phyloP scores from a whole-genome alignment of 2,888 invertebrate genomes.

The Aphrophora alni region DNA sequence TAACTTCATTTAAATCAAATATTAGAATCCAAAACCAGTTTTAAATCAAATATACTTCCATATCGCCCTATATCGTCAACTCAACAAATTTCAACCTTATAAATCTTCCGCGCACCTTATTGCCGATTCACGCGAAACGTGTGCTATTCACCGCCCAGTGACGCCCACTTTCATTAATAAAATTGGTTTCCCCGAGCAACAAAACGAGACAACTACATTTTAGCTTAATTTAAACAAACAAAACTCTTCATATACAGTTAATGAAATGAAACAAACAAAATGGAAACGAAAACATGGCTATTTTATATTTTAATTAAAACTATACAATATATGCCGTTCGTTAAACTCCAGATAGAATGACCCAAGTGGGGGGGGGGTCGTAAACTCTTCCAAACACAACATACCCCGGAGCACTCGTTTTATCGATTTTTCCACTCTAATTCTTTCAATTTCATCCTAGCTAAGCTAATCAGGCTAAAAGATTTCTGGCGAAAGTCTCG shows the following conservation, averaged over 20 bases:
- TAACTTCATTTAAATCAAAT: too few species aligned
- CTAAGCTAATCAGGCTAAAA: constrained; percentile 6
- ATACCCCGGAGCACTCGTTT: background rate
- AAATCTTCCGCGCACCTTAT: too few species aligned
- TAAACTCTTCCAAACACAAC: background rate
- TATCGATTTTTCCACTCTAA: background rate
- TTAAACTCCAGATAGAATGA: background rate
- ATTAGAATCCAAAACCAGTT: too few species aligned
- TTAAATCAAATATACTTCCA: too few species aligned
- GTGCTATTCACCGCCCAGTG: background rate
- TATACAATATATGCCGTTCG: background rate
- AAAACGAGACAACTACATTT: background rate
- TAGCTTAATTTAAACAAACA: background rate
- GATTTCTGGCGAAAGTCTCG: background rate
- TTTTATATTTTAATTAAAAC: background rate
- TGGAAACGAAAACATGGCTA: background rate
- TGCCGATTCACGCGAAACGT: too few species aligned
- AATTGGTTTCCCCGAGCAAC: background rate
- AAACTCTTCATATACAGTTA: too few species aligned
- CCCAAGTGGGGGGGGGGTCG: background rate
- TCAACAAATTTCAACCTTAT: too few species aligned
- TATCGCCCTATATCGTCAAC: too few species aligned
- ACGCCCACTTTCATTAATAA: background rate
- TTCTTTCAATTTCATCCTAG: background rate
- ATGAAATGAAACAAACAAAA: background rate